phyloP scores from a whole-genome alignment of 2,888 invertebrate genomes.

The Willowsia nigromaculata region DNA sequence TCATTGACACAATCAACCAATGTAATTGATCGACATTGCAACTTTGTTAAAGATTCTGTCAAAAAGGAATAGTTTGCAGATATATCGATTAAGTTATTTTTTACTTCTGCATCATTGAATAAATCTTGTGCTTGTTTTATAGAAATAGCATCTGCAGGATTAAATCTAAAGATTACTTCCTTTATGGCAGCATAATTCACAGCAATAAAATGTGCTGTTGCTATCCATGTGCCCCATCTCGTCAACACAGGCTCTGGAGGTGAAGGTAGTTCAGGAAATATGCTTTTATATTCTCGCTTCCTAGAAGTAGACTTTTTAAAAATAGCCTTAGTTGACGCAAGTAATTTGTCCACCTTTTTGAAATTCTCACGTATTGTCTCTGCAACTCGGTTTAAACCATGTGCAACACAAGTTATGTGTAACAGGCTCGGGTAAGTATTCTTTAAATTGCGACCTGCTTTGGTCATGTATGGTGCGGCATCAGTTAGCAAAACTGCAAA shows the following conservation, averaged over 20 bases:
- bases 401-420: constrained; percentile 79
- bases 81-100: no score
- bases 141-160: not conserved
- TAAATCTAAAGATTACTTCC: not conserved
- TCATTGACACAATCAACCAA: no score
- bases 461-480: constrained; percentile 51
- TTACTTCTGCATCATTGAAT: no score
- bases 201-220: no score
- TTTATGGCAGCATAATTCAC: not conserved
- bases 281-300: not conserved
- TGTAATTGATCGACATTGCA: no score
- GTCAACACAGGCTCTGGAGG: constrained; percentile 18
- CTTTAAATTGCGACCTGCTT: constrained; percentile 73
- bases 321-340: not conserved
- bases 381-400: constrained; percentile 78
- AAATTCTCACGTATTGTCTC: constrained; percentile 78
- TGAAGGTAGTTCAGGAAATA: not conserved
- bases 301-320: constrained; percentile 19
- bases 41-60: no score
- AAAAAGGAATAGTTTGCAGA: no score
- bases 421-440: constrained; percentile 78
- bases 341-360: constrained; percentile 21
- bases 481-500: constrained; percentile 47
- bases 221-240: constrained; percentile 42
- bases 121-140: not conserved